Base-by-base conservation (phyloP, 2,888 invertebrate genomes). In the Drosophila atroscutellata region DNA sequence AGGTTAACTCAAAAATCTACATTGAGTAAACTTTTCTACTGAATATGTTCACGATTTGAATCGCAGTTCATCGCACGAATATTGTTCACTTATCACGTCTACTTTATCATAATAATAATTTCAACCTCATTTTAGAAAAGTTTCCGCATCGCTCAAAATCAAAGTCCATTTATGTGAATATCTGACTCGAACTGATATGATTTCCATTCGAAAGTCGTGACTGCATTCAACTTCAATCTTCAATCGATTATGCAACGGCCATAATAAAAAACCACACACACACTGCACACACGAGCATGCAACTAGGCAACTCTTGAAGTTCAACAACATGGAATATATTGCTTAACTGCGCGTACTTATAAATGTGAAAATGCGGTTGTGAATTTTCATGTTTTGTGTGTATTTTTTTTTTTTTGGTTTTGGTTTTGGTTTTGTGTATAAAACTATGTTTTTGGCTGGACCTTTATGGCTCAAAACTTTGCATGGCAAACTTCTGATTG, bases 161-260 rank as follows among this genome's bases (percentile, higher is more conserved):
- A 66, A 50, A 57, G 26, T 36, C 36, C 24, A 30, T 28, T 11
- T 45, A 20, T 15, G 28, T 20, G 65, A 18, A 28, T 56, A 42
- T 11, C 65, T 15, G 15, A 18, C 15, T 28, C 3, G 7, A 56
- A 36, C 56, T 50, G 67, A 56, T 42, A 57, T 30, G 37, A 63
- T 52, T 64, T 64, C 36, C 26, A n/a, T 47, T 56, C 18, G 36
- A 28, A 56, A 45, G 28, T 49, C 66, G 66, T 57, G 59, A 42
- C 60, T 59, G 58, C 68, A 59, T 56, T 80, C 71, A 71, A 67
- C 45, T 24, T 24, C 71, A 64, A 69, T 51, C 68, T 75, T 75
- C 77, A 80, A 83, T 80, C 75, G 83, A 71, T 75, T 71, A 63
- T 77, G 56, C 66, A 83, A 72, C 37, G 55, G 26, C 57, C 71